Evolutionary conservation across 2,113 vertebrate genomes (phyloP).

Genomic region (Empidonax alnorum): DNA sequence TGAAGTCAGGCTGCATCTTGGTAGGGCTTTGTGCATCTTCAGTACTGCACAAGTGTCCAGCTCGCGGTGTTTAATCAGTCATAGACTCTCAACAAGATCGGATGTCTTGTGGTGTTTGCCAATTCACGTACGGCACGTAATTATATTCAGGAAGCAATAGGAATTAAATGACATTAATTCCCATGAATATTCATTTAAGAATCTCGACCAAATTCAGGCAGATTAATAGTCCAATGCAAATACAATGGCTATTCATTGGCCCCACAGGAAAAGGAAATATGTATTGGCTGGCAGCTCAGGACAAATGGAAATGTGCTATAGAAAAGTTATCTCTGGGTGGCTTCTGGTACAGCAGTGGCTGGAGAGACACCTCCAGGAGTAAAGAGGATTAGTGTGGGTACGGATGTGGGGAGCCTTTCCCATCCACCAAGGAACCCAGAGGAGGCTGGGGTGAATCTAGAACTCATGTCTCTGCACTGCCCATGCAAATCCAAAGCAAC

Average conservation of each 20-base stretch:
- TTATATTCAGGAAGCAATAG: constrained; percentile 55
- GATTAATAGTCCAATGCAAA: constrained; percentile 37
- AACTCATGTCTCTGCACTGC: background rate
- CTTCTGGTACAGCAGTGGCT: background rate
- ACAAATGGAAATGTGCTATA: background rate
- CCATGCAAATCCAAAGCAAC: background rate
- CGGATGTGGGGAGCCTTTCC: fast-evolving
- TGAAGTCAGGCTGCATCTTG: background rate
- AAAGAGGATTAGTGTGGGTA: background rate
- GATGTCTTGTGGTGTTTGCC: constrained; percentile 43
- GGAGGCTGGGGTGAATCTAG: background rate
- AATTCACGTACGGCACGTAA: background rate
- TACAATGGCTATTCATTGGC: constrained; percentile 36
- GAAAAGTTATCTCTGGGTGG: background rate
- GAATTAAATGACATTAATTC: constrained; percentile 61
- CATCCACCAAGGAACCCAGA: background rate
- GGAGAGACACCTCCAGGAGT: background rate
- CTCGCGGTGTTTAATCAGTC: background rate
- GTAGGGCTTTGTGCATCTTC: background rate
- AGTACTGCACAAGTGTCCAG: background rate
- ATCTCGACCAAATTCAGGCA: constrained; percentile 38
- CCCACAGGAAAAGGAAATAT: constrained; percentile 47
- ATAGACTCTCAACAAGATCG: background rate
- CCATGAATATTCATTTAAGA: constrained; percentile 63
- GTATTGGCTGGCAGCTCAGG: constrained; percentile 18